Evolutionary conservation across 2,888 invertebrate species (phyloP).

Genomic region (Notodonta ziczac): DNA sequence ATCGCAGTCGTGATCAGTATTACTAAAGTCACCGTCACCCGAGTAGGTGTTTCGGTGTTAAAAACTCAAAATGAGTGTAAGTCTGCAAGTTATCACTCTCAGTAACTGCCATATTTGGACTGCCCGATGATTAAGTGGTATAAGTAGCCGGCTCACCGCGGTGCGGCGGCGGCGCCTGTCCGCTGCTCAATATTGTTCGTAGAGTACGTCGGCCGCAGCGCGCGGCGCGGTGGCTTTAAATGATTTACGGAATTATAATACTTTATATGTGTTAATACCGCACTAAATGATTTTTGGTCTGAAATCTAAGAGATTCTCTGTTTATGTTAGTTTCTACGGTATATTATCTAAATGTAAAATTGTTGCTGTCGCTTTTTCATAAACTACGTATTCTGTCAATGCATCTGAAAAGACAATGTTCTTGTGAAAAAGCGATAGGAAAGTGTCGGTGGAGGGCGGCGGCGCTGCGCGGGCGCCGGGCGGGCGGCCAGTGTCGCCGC

Average conservation of each 20-base stretch:
- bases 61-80: conserved; percentile 5
- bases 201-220: conserved; percentile 26
- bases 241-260: conserved; percentile 44
- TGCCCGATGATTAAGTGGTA: conserved; percentile 39
- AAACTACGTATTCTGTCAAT: conserved; percentile 16
- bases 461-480: background rate
- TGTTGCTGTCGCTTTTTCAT: conserved; percentile 41
- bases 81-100: conserved; percentile 32
- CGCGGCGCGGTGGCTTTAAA: conserved; percentile 54
- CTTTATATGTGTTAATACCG: conserved; percentile 48
- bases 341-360: conserved; percentile 24
- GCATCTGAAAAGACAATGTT: conserved; percentile 20
- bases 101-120: conserved; percentile 64
- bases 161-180: background rate
- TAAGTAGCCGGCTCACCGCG: conserved; percentile 1
- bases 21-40: conserved; percentile 16
- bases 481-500: conserved; percentile 22
- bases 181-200: conserved; percentile 48
- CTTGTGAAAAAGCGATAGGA: conserved; percentile 30
- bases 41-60: conserved; percentile 10
- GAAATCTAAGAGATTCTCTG: conserved; percentile 60
- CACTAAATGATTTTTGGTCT: conserved; percentile 58
- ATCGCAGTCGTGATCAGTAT: conserved; percentile 23
- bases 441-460: background rate
- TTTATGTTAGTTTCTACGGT: conserved; percentile 39